Base-by-base conservation (phyloP, 2,797 vertebrate species). In the Eutrigla gurnardus region DNA sequence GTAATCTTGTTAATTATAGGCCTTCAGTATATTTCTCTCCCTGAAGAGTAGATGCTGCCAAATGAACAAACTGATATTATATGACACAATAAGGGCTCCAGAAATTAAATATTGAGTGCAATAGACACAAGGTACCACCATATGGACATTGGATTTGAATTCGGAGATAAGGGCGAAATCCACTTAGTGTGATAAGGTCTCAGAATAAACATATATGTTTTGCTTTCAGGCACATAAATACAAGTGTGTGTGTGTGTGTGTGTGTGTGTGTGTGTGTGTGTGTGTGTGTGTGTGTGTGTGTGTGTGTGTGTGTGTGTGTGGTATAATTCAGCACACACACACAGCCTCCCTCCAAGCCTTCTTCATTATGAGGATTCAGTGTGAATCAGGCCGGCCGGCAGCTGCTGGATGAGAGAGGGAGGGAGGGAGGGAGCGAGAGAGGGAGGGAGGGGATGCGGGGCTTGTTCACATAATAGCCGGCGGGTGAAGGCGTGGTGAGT, bases 401-500 rank as follows among this genome's bases (percentile, higher is more conserved):
- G 89, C 90, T 92, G 90, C 86, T 88, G 84, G 85, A 81, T 89
- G 87, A 83, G 81, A 78, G 73, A 67, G 36, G 49, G 55, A 60
- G 52, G 65, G 70, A 46, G 77, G 59, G 64, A 43, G 42, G 6
- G 17, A n/a, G 3, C 52, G 18, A 33, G 55, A 42, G 55, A 47
- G 60, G 76, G 64, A 69, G 78, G 81, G 69, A 61, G 67, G 81
- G 75, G 82, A 83, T 81, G 82, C 70, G 66, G 66, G 67, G 85
- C 87, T 86, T 84, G 88, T 73, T 93, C 92, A 85, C 89, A 92
- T 92, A 92, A 92, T 91, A 93, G 91, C 93, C 90, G 91, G 83
- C 85, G 90, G 85, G 63, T 87, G 93, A 94, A 93, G 94, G 93
- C 93, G 94, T 94, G 93, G 93, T 91, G 83, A 87, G 88, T 75